Evolutionary conservation across 2,888 invertebrate genomes (phyloP).

Genomic region (Caenorhabditis plicata): DNA sequence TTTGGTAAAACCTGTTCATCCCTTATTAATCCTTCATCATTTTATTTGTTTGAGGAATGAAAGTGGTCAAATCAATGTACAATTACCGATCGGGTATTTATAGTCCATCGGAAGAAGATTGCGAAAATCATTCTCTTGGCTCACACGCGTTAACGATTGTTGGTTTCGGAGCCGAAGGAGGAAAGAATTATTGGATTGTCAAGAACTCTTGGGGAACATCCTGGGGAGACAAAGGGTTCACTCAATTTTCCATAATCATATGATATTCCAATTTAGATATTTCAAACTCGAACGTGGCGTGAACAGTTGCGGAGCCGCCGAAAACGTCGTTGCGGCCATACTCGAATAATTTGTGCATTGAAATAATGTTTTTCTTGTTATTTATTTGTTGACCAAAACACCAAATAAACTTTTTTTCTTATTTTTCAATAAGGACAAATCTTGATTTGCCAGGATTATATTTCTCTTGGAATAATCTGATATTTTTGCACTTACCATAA

Average conservation of each 20-base stretch:
- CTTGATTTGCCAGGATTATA: no score
- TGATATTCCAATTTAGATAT: constrained; percentile 20
- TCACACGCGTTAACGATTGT: constrained; percentile 56
- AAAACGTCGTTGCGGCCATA: constrained; percentile 30
- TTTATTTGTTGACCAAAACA: no score
- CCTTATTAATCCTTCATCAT: neutral
- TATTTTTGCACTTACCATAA: no score
- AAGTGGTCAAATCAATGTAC: constrained; percentile 54
- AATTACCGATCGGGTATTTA: constrained; percentile 54
- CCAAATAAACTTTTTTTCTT: no score
- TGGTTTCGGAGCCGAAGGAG: constrained; percentile 50
- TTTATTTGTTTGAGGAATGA: constrained; percentile 43
- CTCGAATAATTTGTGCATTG: neutral
- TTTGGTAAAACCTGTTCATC: constrained; percentile 32
- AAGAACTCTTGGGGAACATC: constrained; percentile 56
- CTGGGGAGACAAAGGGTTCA: constrained; percentile 45
- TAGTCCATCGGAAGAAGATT: constrained; percentile 45
- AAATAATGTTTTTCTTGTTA: neutral
- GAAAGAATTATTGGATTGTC: constrained; percentile 48
- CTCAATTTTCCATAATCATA: neutral
- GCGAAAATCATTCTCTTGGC: constrained; percentile 38
- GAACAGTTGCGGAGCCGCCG: constrained; percentile 51
- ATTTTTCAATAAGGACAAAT: no score
- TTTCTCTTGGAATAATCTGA: no score
- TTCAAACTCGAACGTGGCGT: constrained; percentile 51